Evolutionary conservation across 2,113 vertebrate species (phyloP).

Genomic region (Psilopogon haemacephalus): DNA sequence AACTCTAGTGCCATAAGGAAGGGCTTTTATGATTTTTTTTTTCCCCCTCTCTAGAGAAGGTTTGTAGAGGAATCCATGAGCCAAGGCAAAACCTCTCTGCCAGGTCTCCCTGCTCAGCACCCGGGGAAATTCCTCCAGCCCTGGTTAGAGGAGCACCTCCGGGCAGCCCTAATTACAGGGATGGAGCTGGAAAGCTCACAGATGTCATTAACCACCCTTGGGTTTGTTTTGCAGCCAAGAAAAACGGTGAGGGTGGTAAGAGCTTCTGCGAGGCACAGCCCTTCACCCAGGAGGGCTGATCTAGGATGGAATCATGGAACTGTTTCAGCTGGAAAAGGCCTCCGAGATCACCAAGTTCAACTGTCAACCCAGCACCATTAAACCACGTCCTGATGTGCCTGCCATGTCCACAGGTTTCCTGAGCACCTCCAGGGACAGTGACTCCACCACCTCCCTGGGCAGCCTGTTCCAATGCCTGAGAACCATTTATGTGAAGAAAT

Average conservation of each 20-base stretch:
- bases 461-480: too few species aligned
- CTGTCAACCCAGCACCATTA: too few species aligned
- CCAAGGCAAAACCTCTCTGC: neutral
- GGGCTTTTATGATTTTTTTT: neutral
- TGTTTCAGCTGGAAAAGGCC: too few species aligned
- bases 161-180: neutral
- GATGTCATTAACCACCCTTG: neutral
- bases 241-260: neutral
- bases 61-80: neutral
- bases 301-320: neutral
- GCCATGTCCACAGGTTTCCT: too few species aligned
- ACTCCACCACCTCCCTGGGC: too few species aligned
- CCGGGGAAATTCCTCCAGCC: neutral
- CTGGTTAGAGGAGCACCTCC: neutral
- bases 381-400: too few species aligned
- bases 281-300: neutral
- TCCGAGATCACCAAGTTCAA: too few species aligned
- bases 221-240: neutral
- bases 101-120: neutral
- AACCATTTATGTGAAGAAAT: too few species aligned
- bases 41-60: neutral
- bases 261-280: neutral
- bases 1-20: neutral
- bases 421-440: too few species aligned
- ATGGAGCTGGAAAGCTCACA: neutral